Evolutionary conservation across 1,140 invertebrate species (phyloP), one percentile per base, ranked within the genome.

Genomic region (Drosophila aff.): DNA sequence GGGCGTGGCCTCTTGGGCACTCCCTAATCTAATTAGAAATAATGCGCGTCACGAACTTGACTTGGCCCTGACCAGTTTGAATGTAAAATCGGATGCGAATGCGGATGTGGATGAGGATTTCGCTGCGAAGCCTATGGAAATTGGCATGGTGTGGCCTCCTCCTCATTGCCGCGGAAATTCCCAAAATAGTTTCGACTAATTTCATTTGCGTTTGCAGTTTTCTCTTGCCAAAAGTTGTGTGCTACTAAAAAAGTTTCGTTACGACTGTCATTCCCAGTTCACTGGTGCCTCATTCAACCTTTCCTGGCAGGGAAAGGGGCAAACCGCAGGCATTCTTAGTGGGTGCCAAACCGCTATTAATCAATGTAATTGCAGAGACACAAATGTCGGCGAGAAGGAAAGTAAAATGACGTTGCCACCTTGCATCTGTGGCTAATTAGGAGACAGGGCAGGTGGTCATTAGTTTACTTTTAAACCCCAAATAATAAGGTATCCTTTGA

Each of bases 151-250:
- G 21, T 23, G 31, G 31, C n/a, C 33, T 6, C n/a, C 67, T 18
- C n/a, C 67, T 53, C 40, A 67, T 67, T 69, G 40, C 67, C 49
- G 23, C 62, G 67, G 63, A 71, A 71, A 68, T 74, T 60, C 47
- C 67, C 66, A 77, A 80, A 89, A 89, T 89, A 89, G 85, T 89
- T 89, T 89, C 78, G 63, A 85, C 85, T 82, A 85, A 89, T 89
- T 90, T 84, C 67, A 89, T 90, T 89, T 90, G 84, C 81, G 78
- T 89, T 90, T 79, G 84, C 84, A 81, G 43, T 84, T 89, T 89
- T 89, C 78, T 62, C 74, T 76, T 55, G 60, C 62, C 62, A 49
- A 78, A 82, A 79, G 43, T 57, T 79, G 33, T 79, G 55, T 10
- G 23, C 49, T 13, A 50, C 46, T 44, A 58, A 60, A 80, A 80